These are phyloP conservation scores for Alca torda DNA, from an alignment of 2,797 vertebrate genomes.

Conservation along the genomic window DNA sequence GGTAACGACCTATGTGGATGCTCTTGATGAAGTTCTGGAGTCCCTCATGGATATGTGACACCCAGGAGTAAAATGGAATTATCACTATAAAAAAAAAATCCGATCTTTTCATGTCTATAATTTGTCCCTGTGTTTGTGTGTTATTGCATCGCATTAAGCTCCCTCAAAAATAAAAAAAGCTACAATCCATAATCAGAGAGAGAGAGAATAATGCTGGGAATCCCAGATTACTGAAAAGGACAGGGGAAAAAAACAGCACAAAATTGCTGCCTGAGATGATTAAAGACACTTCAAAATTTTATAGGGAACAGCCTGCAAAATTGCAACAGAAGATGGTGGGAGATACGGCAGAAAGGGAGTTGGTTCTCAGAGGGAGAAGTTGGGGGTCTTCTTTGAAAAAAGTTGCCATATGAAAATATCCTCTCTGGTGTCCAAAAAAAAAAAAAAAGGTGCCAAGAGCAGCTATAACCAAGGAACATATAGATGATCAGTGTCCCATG, in stretches of 20 bases:
- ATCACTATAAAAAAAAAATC: constrained; percentile 25
- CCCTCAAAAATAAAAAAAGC: constrained; percentile 26
- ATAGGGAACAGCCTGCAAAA: constrained; percentile 30
- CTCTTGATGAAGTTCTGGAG: neutral
- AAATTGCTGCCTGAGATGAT: constrained; percentile 49
- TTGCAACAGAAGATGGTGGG: constrained; percentile 10
- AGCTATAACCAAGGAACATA: constrained; percentile 23
- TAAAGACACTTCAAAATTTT: constrained; percentile 55
- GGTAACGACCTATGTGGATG: neutral
- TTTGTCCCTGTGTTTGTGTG: constrained; percentile 31
- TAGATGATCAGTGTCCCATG: constrained; percentile 50
- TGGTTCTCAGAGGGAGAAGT: neutral
- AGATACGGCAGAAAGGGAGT: neutral
- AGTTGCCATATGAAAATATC: neutral
- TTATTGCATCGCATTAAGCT: constrained; percentile 50
- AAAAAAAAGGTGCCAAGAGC: neutral
- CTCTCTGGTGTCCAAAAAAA: neutral
- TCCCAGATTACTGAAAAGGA: constrained; percentile 45
- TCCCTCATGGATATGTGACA: neutral
- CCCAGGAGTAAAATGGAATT: constrained; percentile 50
- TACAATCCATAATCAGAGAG: constrained; percentile 22
- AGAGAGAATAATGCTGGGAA: constrained; percentile 15
- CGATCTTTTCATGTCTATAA: constrained; percentile 25
- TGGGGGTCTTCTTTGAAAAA: neutral
- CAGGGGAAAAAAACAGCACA: neutral